phyloP scores from a whole-genome alignment of 2,797 vertebrate genomes.

The Coracias cyanogaster region DNA sequence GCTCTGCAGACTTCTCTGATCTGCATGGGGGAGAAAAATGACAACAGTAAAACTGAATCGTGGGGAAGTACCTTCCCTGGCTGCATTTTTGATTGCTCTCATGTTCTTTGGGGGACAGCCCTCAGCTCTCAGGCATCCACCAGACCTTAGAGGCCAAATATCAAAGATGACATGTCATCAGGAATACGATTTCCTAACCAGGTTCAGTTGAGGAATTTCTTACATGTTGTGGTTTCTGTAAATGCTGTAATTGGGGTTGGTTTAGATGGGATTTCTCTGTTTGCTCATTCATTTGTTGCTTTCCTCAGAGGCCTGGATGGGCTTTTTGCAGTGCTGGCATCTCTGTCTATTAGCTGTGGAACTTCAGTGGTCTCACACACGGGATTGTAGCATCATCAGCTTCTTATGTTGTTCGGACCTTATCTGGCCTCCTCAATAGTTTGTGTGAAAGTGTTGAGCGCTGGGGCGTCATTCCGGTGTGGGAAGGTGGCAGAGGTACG shows the following conservation, averaged over 20 bases:
- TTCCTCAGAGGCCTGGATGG: background rate
- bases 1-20: background rate
- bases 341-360: background rate
- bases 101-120: background rate
- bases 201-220: background rate
- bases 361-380: background rate
- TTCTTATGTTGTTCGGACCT: background rate
- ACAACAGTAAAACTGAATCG: background rate
- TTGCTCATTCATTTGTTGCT: background rate
- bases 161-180: background rate
- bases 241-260: background rate
- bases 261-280: background rate
- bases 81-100: background rate
- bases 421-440: background rate
- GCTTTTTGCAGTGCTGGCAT: background rate
- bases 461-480: background rate
- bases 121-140: background rate
- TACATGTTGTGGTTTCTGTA: background rate
- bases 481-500: background rate
- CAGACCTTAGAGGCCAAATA: background rate
- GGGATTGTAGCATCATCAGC: background rate
- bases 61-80: background rate
- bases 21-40: background rate
- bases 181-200: background rate
- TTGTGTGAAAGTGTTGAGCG: rapidly evolving